phyloP scores from a whole-genome alignment of 2,888 invertebrate genomes.

The Eupeodes luniger region DNA sequence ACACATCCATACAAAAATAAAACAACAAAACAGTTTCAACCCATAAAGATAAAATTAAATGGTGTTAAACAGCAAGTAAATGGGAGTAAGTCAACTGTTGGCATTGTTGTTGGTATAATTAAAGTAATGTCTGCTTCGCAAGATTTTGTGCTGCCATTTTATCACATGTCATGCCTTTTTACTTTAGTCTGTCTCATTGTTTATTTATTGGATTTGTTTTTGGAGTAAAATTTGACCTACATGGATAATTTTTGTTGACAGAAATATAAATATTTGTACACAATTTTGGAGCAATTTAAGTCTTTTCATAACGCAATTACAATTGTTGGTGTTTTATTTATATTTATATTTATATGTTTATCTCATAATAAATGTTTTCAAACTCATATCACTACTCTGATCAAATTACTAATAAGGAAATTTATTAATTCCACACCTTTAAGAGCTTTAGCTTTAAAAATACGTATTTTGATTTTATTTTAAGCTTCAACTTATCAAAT shows the following conservation, averaged over 20 bases:
- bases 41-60: conserved; percentile 63
- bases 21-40: conserved; percentile 10
- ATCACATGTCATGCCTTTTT: conserved; percentile 21
- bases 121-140: conserved; percentile 38
- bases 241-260: conserved; percentile 45
- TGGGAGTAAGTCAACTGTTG: conserved; percentile 54
- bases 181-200: conserved; percentile 3
- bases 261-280: conserved; percentile 43
- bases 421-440: too few species aligned
- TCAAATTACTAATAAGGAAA: neutral
- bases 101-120: neutral
- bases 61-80: conserved; percentile 59
- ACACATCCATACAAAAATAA: neutral
- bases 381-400: neutral
- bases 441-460: too few species aligned
- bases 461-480: too few species aligned
- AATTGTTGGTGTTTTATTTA: neutral
- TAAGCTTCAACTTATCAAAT: too few species aligned
- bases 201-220: conserved; percentile 18
- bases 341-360: neutral
- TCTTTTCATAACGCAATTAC: neutral
- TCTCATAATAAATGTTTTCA: neutral
- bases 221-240: conserved; percentile 51
- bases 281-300: neutral
- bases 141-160: conserved; percentile 46